Conservation (phyloP, 2,888 invertebrate species). For the Macroteleia sp. region DNA sequence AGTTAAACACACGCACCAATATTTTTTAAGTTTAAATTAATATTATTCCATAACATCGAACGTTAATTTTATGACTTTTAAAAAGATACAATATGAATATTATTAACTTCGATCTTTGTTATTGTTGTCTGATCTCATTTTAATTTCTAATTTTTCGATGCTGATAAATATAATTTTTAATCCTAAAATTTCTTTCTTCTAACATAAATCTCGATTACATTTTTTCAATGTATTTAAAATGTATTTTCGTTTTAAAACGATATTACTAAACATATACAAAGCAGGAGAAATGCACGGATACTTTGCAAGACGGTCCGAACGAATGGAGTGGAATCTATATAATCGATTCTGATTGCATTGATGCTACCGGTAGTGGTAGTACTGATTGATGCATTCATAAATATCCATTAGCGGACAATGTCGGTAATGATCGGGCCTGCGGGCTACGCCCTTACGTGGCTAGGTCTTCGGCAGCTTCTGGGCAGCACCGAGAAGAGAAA, state of each 20-base stretch:
- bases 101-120: too few species aligned
- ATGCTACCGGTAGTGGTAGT: constrained; percentile 81
- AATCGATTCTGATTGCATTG: constrained; percentile 84
- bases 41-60: too few species aligned
- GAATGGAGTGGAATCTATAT: constrained; percentile 77
- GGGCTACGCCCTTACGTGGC: constrained; percentile 78
- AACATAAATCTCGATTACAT: too few species aligned
- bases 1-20: too few species aligned
- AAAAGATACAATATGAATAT: too few species aligned
- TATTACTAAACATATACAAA: constrained; percentile 31
- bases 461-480: constrained; percentile 72
- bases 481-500: constrained; percentile 77
- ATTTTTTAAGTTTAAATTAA: too few species aligned
- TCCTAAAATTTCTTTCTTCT: too few species aligned
- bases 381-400: constrained; percentile 84
- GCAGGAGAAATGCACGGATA: constrained; percentile 27
- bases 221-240: too few species aligned
- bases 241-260: constrained; percentile 30
- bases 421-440: constrained; percentile 82
- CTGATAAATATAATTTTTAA: too few species aligned
- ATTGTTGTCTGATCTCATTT: too few species aligned
- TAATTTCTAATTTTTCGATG: too few species aligned
- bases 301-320: constrained; percentile 67
- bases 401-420: constrained; percentile 84
- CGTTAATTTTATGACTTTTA: too few species aligned